Conservation (phyloP, 2,888 invertebrate genomes). For the Miltochrista miniata region DNA sequence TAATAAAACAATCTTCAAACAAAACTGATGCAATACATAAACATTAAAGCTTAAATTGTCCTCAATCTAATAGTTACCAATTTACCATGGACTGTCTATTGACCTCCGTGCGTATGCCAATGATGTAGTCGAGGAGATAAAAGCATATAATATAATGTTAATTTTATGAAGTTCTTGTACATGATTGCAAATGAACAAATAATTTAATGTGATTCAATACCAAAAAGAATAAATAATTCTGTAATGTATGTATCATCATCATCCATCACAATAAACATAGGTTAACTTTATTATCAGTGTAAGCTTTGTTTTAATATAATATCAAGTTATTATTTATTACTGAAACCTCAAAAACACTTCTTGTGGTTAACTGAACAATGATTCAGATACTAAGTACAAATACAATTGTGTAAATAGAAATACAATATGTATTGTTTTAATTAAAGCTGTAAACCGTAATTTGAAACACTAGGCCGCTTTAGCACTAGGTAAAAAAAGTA, state of each 20-base stretch:
- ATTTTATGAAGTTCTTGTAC: no score
- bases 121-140: neutral
- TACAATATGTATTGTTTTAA: neutral
- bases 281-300: no score
- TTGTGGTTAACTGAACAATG: neutral
- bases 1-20: neutral
- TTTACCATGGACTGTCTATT: conserved; percentile 2
- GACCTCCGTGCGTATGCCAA: conserved; percentile 4
- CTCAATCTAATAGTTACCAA: conserved; percentile 1
- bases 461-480: no score
- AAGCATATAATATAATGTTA: no score
- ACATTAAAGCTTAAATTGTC: neutral
- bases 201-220: no score
- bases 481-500: no score
- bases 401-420: neutral
- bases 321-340: neutral
- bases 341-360: neutral
- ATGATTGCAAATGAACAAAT: no score
- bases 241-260: no score
- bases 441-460: neutral
- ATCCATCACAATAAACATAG: no score
- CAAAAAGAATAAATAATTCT: no score
- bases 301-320: no score
- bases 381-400: neutral
- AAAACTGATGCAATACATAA: conserved; percentile 5